These are phyloP conservation scores for Eustalomyia histrio DNA, from an alignment of 2,888 invertebrate species.

Conservation along the genomic window DNA sequence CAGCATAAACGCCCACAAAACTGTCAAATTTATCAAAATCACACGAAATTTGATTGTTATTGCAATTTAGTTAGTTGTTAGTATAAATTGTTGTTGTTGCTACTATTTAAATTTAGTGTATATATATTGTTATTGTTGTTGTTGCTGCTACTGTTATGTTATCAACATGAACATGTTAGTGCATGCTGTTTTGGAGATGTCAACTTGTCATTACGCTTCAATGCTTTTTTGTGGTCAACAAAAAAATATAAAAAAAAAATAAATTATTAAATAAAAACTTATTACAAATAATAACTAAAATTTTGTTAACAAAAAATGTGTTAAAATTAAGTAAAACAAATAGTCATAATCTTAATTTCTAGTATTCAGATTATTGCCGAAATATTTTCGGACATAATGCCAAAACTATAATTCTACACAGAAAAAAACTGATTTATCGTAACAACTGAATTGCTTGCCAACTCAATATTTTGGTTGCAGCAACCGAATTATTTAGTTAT, in stretches of 20 bases:
- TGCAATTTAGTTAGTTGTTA: slow-evolving; percentile 60
- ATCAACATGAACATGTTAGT: slow-evolving; percentile 60
- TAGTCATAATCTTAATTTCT: no score
- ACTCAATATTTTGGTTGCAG: no score
- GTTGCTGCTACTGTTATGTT: slow-evolving; percentile 23
- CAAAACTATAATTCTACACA: no score
- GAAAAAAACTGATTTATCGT: no score
- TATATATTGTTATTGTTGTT: neutral
- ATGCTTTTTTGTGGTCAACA: slow-evolving; percentile 63
- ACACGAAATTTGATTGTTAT: slow-evolving; percentile 70
- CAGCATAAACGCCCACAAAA: slow-evolving; percentile 77
- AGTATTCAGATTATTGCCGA: no score
- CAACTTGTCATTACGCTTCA: slow-evolving; percentile 65
- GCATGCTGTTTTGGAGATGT: slow-evolving; percentile 64
- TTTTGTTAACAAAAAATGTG: neutral
- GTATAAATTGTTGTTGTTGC: slow-evolving; percentile 16
- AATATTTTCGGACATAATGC: no score
- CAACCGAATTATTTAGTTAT: no score
- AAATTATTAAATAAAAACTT: slow-evolving; percentile 50
- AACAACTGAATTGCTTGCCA: no score
- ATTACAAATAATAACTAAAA: slow-evolving; percentile 34
- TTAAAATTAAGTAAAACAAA: no score
- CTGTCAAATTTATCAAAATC: slow-evolving; percentile 78
- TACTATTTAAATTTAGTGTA: slow-evolving; percentile 9
- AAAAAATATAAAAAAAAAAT: no score